Conservation (phyloP, 2,797 vertebrate genomes). For the Margarornis squamiger region DNA sequence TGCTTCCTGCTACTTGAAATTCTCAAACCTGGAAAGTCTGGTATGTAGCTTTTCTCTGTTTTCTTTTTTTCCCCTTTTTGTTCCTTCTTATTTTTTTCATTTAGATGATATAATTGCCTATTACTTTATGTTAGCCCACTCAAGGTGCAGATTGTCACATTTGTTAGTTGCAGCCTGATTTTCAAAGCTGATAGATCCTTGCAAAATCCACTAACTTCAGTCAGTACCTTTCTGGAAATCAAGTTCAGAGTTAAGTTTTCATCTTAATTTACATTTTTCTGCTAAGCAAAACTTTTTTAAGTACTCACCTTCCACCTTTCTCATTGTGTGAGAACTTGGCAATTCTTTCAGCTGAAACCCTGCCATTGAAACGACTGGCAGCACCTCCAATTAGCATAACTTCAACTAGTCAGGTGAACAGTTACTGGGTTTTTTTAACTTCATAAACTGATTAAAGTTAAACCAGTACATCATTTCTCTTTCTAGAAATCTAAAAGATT, state of each 20-base stretch:
- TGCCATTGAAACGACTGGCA: constrained; percentile 42
- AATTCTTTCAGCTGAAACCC: constrained; percentile 20
- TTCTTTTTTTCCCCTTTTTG: accelerated
- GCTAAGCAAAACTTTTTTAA: constrained; percentile 5
- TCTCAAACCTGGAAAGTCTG: neutral
- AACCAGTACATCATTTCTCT: constrained; percentile 70
- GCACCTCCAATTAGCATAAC: constrained; percentile 63
- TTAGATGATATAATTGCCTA: neutral
- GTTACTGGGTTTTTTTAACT: constrained; percentile 45
- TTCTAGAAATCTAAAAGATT: constrained; percentile 75
- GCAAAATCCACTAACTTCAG: neutral
- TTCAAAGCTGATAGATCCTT: neutral
- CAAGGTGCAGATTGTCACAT: neutral
- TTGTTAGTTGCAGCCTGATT: neutral
- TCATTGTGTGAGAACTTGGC: neutral
- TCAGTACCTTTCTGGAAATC: neutral
- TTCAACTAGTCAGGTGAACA: constrained; percentile 44
- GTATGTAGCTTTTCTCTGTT: neutral
- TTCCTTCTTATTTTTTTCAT: neutral
- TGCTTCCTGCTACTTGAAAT: neutral
- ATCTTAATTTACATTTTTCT: constrained; percentile 12
- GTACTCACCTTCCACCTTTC: constrained; percentile 18
- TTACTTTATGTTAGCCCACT: neutral
- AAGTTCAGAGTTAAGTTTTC: neutral
- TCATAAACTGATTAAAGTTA: constrained; percentile 71